Conservation (phyloP, 23 tunicate genomes). For the Phallusia fumigata region DNA sequence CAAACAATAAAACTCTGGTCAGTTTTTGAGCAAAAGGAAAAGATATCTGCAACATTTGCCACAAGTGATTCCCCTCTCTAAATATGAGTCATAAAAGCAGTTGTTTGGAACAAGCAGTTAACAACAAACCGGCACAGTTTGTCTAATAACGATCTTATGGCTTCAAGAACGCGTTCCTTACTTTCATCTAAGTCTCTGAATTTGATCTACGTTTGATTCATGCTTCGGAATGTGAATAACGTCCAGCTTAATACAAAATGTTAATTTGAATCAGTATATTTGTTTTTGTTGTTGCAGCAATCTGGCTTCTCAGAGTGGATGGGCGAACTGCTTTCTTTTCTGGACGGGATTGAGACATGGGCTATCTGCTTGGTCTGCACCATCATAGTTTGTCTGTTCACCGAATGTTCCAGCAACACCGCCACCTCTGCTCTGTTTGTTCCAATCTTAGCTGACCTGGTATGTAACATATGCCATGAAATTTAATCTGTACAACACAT, state of each 20-base stretch:
- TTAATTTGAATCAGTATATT: too few species aligned
- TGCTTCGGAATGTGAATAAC: too few species aligned
- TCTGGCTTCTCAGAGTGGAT: slow-evolving; percentile 95
- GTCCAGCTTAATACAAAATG: too few species aligned
- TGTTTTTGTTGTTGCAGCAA: slow-evolving; percentile 29
- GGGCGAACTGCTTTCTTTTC: slow-evolving; percentile 55
- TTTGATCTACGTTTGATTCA: too few species aligned
- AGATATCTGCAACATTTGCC: not conserved
- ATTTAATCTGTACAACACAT: too few species aligned
- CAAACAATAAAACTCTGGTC: not conserved
- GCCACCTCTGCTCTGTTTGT: slow-evolving; percentile 94
- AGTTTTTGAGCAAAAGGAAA: not conserved
- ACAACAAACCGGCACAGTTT: too few species aligned
- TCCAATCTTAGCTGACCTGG: slow-evolving; percentile 89
- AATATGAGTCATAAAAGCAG: too few species aligned
- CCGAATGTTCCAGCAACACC: slow-evolving; percentile 90
- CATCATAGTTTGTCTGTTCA: slow-evolving; percentile 80
- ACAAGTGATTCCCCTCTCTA: too few species aligned
- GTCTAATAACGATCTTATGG: too few species aligned
- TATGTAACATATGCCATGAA: not conserved
- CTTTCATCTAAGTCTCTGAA: too few species aligned
- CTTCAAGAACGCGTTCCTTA: too few species aligned
- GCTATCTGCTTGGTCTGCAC: slow-evolving; percentile 81
- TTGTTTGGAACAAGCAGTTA: too few species aligned
- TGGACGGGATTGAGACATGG: slow-evolving; percentile 73